Conservation (phyloP, 2,888 invertebrate species). For the Emmelina monodactyla region DNA sequence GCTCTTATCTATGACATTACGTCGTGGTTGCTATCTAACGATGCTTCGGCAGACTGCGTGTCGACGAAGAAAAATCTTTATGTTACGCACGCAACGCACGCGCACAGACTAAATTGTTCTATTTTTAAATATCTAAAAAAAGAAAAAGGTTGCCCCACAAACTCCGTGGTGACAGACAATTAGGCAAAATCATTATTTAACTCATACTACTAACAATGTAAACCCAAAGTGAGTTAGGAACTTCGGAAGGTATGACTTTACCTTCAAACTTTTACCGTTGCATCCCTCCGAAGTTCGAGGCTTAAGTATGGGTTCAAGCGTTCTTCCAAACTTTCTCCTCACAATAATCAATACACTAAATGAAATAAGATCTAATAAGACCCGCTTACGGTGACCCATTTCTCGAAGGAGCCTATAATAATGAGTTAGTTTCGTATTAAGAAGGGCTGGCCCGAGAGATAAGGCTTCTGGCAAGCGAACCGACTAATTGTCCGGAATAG, state of each 20-base stretch:
- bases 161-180: too few relatives aligned
- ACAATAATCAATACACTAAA: conserved; percentile 25
- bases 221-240: too few relatives aligned
- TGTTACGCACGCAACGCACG: too few relatives aligned
- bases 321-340: conserved; percentile 1
- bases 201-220: too few relatives aligned
- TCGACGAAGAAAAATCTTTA: conserved; percentile 1
- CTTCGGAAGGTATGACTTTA: too few relatives aligned
- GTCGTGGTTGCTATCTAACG: conserved; percentile 30
- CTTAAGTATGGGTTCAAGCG: too few relatives aligned
- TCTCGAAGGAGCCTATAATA: conserved; percentile 20
- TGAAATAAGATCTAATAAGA: conserved; percentile 34
- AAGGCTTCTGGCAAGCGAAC: conserved; percentile 33
- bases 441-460: conserved; percentile 45
- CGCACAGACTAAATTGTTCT: too few relatives aligned
- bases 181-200: too few relatives aligned
- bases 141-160: too few relatives aligned
- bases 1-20: conserved; percentile 31
- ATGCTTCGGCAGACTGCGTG: background rate
- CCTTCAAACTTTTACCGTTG: background rate
- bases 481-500: conserved; percentile 48
- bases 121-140: too few relatives aligned
- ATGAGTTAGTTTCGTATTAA: conserved; percentile 41
- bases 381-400: conserved; percentile 32
- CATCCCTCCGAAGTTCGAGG: background rate